phyloP scores from a whole-genome alignment of 2,797 vertebrate genomes.

The Notolepis coatsorum region DNA sequence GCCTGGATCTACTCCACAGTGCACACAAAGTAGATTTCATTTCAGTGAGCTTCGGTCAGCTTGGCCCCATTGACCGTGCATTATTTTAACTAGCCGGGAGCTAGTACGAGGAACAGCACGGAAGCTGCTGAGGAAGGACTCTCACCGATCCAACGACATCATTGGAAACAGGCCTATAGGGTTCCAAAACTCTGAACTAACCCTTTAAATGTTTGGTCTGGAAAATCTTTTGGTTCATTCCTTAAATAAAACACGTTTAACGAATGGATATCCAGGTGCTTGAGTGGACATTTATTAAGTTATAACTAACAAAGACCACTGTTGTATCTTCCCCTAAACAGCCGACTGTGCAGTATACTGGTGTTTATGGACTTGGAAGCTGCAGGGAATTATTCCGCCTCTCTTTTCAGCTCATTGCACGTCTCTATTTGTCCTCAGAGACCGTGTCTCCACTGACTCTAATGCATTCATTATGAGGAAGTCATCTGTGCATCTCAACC shows the following conservation, averaged over 20 bases:
- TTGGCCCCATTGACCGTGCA: too few species aligned
- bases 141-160: too few species aligned
- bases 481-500: slow-evolving; percentile 12
- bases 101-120: too few species aligned
- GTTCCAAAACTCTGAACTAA: too few species aligned
- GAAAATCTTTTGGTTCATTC: slow-evolving; percentile 22
- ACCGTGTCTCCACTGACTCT: slow-evolving; percentile 40
- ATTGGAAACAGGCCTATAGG: too few species aligned
- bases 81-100: too few species aligned
- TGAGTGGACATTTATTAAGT: slow-evolving; percentile 37
- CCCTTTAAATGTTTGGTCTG: slow-evolving; percentile 2
- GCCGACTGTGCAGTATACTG: slow-evolving; percentile 7
- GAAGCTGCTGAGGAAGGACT: too few species aligned
- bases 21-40: too few species aligned
- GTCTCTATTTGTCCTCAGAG: slow-evolving; percentile 31
- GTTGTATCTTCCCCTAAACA: slow-evolving; percentile 19
- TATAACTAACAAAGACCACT: slow-evolving; percentile 41
- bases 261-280: slow-evolving; percentile 20
- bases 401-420: slow-evolving; percentile 59
- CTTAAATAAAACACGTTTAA: slow-evolving; percentile 18
- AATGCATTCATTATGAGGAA: slow-evolving; percentile 52
- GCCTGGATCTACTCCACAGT: too few species aligned
- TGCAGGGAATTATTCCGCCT: slow-evolving; percentile 54
- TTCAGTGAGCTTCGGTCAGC: too few species aligned
- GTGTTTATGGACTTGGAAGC: slow-evolving; percentile 47